These are phyloP conservation scores for Pionites leucogaster DNA, from an alignment of 2,113 vertebrate species.

Conservation along the genomic window DNA sequence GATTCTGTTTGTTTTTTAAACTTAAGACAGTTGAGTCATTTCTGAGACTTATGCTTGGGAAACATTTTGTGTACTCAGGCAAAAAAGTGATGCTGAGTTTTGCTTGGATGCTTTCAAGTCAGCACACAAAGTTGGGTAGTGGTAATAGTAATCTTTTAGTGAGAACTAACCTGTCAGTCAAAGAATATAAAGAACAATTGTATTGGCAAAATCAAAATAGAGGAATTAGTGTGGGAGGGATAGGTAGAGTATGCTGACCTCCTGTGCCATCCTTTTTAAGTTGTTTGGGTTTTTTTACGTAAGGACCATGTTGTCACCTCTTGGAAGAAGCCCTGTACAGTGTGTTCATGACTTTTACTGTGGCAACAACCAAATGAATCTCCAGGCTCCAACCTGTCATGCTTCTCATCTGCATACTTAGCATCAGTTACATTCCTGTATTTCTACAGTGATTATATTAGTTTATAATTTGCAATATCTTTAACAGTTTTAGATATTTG, in stretches of 20 bases:
- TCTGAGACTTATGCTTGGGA: background rate
- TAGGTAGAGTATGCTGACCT: background rate
- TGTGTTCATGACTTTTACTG: background rate
- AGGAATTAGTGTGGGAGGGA: background rate
- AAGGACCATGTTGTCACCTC: background rate
- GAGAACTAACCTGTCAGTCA: background rate
- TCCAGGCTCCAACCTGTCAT: background rate
- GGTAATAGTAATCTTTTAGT: background rate
- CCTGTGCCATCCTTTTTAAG: background rate
- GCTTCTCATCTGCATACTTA: background rate
- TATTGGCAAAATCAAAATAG: background rate
- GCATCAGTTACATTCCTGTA: background rate
- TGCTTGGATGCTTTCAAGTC: background rate
- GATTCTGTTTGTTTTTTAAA: background rate
- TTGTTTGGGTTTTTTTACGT: fast-evolving
- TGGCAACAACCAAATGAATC: background rate
- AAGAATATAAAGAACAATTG: background rate
- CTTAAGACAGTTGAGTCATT: background rate
- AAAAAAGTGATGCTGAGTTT: background rate
- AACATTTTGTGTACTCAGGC: background rate
- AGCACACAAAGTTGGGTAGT: background rate
- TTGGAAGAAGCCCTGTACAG: background rate
- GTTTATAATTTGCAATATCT: background rate
- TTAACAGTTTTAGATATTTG: background rate
- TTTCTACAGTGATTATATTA: background rate